phyloP scores from a whole-genome alignment of 2,888 invertebrate species.

The Hirudinaria manillensis region DNA sequence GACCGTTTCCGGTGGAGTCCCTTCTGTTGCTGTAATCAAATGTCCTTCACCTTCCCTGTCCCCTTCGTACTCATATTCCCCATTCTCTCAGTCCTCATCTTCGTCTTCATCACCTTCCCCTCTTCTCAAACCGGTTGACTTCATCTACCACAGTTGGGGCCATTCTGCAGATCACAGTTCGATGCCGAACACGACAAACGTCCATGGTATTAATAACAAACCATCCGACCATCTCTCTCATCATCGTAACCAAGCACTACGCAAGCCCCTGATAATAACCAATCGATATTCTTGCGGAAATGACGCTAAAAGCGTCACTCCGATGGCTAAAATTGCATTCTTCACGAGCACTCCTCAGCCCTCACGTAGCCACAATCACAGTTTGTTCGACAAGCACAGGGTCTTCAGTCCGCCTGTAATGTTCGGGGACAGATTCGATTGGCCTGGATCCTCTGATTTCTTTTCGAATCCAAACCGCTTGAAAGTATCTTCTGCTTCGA shows the following conservation, averaged over 20 bases:
- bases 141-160: not conserved
- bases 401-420: not conserved
- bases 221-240: not conserved
- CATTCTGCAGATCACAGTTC: not conserved
- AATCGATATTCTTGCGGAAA: too few relatives aligned
- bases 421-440: not conserved
- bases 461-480: not conserved
- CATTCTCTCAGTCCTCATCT: not conserved
- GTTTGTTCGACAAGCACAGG: conserved; percentile 5
- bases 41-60: too few relatives aligned
- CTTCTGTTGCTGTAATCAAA: too few relatives aligned
- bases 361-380: not conserved
- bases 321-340: conserved; percentile 10
- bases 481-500: not conserved
- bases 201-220: too few relatives aligned
- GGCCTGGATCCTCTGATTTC: not conserved
- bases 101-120: conserved; percentile 4
- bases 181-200: not conserved
- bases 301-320: not conserved
- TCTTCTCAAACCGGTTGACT: not conserved
- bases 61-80: conserved; percentile 1
- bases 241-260: not conserved
- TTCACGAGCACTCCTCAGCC: conserved; percentile 1
- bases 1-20: too few relatives aligned
- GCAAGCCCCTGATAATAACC: not conserved